Base-by-base conservation (phyloP, 1,140 invertebrate species). In the Patella vulgata region DNA sequence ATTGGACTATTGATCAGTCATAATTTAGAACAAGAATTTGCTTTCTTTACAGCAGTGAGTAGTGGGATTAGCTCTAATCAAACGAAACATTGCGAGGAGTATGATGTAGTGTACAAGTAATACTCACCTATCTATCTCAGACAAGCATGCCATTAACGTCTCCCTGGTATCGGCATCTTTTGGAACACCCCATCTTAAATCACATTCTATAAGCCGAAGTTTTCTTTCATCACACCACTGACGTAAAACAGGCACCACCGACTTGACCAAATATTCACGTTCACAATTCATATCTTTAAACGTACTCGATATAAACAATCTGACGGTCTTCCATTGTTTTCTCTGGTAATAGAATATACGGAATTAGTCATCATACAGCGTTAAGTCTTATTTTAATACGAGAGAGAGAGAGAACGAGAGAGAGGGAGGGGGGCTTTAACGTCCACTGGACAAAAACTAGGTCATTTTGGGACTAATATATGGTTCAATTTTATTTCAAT, bases 241-340 rank as follows among this genome's bases (percentile, higher is more conserved):
- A 2, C 74, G 59, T 28, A 77, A 54, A 6, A 53, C 47, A 12
- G 74, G 72, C 44, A 77, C 71, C 19, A 73, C 63, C 56, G 67
- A 43, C 52, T 78, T 79, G 6, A 80, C 72, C 11, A 80, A 66
- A 27, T 67, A 30, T 53, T 80, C 77, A 46, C 78, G 60, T 58
- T 80, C 78, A 23, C 57, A 61, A 46, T 68, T 56, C 63, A 80
- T 76, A 61, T 80, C 78, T 40, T 73, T 78, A 58, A 80, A 80
- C 2, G 78, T 80, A 25, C 73, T 75, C 30, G 73, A 75, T 46
- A 80, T 75, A 66, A 80, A 80, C 1, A 80, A 61, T 14, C 77
- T 52, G 25, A 78, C 66, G 12, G 75, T 78, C 25, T 70, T 72
- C 75, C 75, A 77, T 17, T 43, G 50, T 40, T 59, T 68, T 39